A percentile compares a stretch with the other conserved stretches of the same genome.
phyloP scores from a whole-genome alignment of 2,797 vertebrate species.

The Premnoplex brunnescens region DNA sequence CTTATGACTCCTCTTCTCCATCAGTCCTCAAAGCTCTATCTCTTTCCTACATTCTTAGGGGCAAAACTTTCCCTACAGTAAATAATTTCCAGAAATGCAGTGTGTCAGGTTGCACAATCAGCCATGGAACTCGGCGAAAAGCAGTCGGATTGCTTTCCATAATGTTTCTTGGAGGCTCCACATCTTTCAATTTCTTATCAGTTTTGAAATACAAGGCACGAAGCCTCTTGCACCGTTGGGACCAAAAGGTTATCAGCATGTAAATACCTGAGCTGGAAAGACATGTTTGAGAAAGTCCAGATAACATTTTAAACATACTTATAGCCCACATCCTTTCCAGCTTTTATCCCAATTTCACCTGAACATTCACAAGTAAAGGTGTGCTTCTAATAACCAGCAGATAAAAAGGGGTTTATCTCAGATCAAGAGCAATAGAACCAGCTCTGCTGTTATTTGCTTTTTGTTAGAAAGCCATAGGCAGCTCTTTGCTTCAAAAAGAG shows the following conservation, averaged over 20 bases:
- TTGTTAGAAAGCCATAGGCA: not conserved
- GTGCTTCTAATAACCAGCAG: constrained; percentile 48
- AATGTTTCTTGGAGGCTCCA: constrained; percentile 13
- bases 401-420: constrained; percentile 42
- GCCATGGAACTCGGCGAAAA: not conserved
- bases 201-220: constrained; percentile 67
- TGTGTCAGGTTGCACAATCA: not conserved
- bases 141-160: not conserved
- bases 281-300: constrained; percentile 82
- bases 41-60: not conserved
- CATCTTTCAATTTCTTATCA: constrained; percentile 72
- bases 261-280: constrained; percentile 79
- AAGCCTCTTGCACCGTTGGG: constrained; percentile 71
- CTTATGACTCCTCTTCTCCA: constrained; percentile 11
- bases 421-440: constrained; percentile 21
- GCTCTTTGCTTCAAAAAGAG: not conserved
- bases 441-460: not conserved
- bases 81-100: constrained; percentile 6
- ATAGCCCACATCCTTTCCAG: constrained; percentile 21
- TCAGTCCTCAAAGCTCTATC: not conserved
- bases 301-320: constrained; percentile 78
- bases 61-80: not conserved
- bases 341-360: constrained; percentile 53
- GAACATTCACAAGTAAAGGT: constrained; percentile 62
- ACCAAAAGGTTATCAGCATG: constrained; percentile 86